Percentiles rank a stretch among this genome's conserved stretches.
phyloP scores from a whole-genome alignment of 2,113 vertebrate genomes.

The Hippolais icterina region DNA sequence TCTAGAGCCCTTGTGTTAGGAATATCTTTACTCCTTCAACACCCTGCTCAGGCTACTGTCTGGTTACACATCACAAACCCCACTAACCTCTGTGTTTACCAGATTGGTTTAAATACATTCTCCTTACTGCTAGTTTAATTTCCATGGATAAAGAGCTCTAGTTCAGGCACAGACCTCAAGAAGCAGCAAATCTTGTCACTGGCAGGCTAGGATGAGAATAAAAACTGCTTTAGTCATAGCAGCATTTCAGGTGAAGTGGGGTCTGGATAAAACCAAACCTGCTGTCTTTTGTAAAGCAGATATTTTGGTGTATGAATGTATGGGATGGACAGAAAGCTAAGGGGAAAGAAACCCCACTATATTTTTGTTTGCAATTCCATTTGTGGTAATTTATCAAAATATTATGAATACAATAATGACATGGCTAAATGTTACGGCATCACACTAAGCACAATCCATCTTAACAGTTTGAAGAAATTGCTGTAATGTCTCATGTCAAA shows the following conservation, averaged over 20 bases:
- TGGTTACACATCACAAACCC: not conserved
- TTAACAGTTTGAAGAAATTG: not conserved
- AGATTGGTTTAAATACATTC: not conserved
- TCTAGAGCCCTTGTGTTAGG: not conserved
- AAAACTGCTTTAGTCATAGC: not conserved
- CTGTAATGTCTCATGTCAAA: not conserved
- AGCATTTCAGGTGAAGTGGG: not conserved
- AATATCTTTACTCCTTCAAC: accelerated
- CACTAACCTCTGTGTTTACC: not conserved
- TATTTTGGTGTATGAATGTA: not conserved
- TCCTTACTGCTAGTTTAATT: not conserved
- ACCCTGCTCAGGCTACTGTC: not conserved
- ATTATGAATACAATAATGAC: not conserved
- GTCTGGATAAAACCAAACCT: not conserved
- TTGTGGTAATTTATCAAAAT: not conserved
- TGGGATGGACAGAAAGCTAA: not conserved
- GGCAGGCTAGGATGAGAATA: not conserved
- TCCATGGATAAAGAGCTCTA: not conserved
- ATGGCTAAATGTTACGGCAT: not conserved
- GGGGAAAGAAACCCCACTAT: not conserved
- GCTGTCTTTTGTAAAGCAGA: not conserved
- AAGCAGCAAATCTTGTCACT: not conserved
- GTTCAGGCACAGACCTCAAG: not conserved
- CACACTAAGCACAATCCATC: not conserved
- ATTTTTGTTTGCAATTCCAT: not conserved